Evolutionary conservation across 2,113 vertebrate genomes (phyloP), one percentile per base, ranked within the genome.

Genomic region (Hylia prasina): DNA sequence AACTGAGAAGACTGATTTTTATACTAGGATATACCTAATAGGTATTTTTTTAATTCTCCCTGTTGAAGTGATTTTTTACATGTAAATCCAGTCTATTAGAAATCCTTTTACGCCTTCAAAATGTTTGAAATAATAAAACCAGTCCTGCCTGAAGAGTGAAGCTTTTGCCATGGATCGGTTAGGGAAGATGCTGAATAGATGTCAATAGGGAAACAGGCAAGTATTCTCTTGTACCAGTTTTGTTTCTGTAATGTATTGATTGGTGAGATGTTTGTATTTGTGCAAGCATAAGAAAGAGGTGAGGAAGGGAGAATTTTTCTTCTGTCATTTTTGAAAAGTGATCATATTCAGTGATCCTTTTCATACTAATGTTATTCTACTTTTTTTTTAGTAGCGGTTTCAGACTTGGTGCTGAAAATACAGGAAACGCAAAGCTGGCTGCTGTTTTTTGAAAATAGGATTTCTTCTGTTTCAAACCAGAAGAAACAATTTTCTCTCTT

Each of bases 361-460:
- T 88, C 45, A 24, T 81, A 22, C 10, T 14, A 21, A 20, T 35
- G 13, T 21, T 65, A 8, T 16, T 57, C 31, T 51, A 4, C n/a
- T 33, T 31, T 37, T 42, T 51, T 58, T 83, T 61, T 39, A 44
- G 20, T 76, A 28, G 11, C 13, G 6, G 2, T 45, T 72, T 87
- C 30, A 64, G 10, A 65, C 22, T 85, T 82, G 28, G 44, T 30
- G 12, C 28, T 82, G n/a, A 89, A 94, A 94, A 71, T 33, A 11
- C n/a, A 76, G 39, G 82, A 95, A 95, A 88, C 90, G 89, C 53
- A 85, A 60, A 97, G 35, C 93, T 92, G 78, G 78, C 60, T 51
- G 30, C 72, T 54, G 15, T 57, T 89, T 89, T 91, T 78, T 84
- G 61, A 89, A 71, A 95, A 75, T 45, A 71, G 69, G 60, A 89